Conservation (phyloP, 2,113 vertebrate genomes). For the Ceyx cyanopectus region DNA sequence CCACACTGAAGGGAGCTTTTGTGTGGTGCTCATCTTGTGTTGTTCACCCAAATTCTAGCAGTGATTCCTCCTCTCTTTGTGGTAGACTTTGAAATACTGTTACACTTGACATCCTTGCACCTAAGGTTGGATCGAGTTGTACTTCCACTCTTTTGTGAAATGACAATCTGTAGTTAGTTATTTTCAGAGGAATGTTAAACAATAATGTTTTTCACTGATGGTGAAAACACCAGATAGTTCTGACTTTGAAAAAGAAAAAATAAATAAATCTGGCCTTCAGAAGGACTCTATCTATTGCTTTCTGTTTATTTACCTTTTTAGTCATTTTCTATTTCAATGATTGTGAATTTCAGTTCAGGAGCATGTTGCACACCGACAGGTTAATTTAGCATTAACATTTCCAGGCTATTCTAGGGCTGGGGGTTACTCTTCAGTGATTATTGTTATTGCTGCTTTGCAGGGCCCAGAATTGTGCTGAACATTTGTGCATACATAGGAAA, state of each 20-base stretch:
- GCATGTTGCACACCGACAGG: background rate
- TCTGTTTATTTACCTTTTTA: background rate
- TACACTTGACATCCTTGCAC: background rate
- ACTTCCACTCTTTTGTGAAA: background rate
- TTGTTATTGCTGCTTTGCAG: slow-evolving; percentile 5
- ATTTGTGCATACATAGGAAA: background rate
- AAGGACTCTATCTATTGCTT: background rate
- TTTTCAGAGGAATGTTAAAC: background rate
- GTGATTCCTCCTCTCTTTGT: background rate
- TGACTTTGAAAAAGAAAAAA: background rate
- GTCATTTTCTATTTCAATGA: background rate
- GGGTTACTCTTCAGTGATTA: background rate
- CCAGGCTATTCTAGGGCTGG: background rate
- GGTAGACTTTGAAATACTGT: background rate
- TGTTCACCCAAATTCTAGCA: background rate
- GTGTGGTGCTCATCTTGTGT: background rate
- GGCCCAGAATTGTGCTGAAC: background rate
- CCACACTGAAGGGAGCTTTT: background rate
- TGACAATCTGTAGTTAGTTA: background rate
- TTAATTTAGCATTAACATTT: slow-evolving; percentile 8
- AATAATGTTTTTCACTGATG: background rate
- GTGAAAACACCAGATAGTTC: background rate
- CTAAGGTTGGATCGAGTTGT: background rate
- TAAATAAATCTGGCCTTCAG: background rate
- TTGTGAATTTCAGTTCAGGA: background rate